Evolutionary conservation across 2,797 vertebrate genomes (phyloP).

Genomic region (Kryptolebias ocellatus): DNA sequence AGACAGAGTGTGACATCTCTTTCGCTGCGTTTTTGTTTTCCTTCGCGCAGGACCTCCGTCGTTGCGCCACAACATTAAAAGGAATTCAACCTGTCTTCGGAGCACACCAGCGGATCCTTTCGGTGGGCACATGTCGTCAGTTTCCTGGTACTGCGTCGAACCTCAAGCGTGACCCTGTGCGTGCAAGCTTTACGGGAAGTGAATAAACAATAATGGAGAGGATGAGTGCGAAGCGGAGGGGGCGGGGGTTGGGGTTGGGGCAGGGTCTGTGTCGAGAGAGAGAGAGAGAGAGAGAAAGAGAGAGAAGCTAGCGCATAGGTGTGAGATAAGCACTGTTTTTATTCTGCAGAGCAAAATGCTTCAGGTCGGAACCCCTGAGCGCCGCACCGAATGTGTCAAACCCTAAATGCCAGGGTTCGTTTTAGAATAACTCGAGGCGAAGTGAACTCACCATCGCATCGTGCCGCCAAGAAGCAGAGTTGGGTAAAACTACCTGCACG

Average conservation of each 20-base stretch:
- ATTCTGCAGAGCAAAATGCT: not conserved
- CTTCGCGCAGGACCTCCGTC: not conserved
- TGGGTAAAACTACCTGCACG: not conserved
- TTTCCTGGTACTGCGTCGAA: slow-evolving; percentile 64
- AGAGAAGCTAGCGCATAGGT: slow-evolving; percentile 1
- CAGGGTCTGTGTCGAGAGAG: slow-evolving; percentile 12
- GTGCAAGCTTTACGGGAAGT: slow-evolving; percentile 73
- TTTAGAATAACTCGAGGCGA: not conserved
- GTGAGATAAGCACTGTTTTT: slow-evolving; percentile 9
- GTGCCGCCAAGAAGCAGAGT: not conserved
- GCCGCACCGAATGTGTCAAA: not conserved
- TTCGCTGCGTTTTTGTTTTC: no score
- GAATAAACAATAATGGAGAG: slow-evolving; percentile 55
- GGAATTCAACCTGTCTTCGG: slow-evolving; percentile 4
- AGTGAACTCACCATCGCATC: not conserved
- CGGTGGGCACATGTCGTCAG: slow-evolving; percentile 42
- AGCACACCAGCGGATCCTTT: slow-evolving; percentile 8
- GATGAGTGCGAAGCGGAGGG: slow-evolving; percentile 38
- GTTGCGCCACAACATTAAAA: not conserved
- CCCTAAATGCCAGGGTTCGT: not conserved
- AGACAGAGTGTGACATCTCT: no score
- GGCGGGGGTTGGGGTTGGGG: not conserved
- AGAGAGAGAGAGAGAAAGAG: slow-evolving; percentile 4
- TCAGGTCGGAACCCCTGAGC: not conserved
- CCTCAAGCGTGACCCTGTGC: slow-evolving; percentile 52